Evolutionary conservation across 2,888 invertebrate genomes (phyloP), one percentile per base, ranked within the genome.

Genomic region (Acronicta alni): DNA sequence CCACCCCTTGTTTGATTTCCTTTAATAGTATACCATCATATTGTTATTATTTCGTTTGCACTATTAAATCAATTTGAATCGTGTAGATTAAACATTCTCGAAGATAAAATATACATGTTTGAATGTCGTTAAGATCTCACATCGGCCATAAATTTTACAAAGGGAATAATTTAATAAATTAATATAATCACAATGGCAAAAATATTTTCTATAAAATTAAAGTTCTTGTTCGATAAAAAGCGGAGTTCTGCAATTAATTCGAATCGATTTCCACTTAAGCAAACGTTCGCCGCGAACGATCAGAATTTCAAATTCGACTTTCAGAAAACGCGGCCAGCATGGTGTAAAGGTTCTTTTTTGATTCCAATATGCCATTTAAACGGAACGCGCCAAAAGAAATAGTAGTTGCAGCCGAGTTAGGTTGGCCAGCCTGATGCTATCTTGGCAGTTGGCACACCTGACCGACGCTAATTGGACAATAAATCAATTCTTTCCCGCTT

Each of bases 401-500:
- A 89, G 88, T 89, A 89, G 90, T 85, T 85, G 84, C 88, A 85
- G 80, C 86, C 89, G 86, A 89, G 89, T 92, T 91, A 91, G 91
- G 93, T 92, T 93, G 92, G 89, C 92, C 92, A 90, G 86, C 88
- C 87, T 90, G 94, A 94, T 94, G 88, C 89, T 94, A 94, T 94
- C 94, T 93, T 92, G 93, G 93, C 93, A 93, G 93, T 94, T 94
- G 94, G 94, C 94, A 94, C 94, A 93, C 93, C 93, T 93, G 94
- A 94, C 93, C 92, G 92, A 94, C 93, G 91, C 93, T 94, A 94
- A 94, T 94, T 94, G 94, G 93, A 93, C 93, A 94, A 94, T 94
- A 94, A 94, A 94, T 94, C 94, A 94, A 94, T 94, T 93, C 93
- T 93, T 91, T 89, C 89, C 89, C 89, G 92, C 91, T 93, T 94